These are phyloP conservation scores for Trigoniulus corallinus DNA, from an alignment of 1,140 invertebrate genomes.

Conservation along the genomic window DNA sequence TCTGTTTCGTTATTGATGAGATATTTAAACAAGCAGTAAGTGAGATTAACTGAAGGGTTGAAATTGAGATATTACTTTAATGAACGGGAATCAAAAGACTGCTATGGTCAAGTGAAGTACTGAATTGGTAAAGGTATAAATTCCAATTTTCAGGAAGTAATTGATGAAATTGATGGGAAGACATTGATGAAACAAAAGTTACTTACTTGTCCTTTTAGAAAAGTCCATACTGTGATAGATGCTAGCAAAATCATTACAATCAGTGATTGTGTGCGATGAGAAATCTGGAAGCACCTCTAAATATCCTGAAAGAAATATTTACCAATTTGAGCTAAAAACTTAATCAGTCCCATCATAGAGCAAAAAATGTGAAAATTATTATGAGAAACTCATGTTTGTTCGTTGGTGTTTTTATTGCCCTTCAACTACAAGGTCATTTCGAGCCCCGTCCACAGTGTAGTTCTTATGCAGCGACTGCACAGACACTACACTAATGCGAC, in stretches of 20 bases:
- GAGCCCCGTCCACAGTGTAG: too few species aligned
- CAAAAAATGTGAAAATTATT: neutral
- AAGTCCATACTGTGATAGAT: conserved; percentile 9
- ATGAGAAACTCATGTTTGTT: neutral
- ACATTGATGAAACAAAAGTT: neutral
- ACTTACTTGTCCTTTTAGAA: neutral
- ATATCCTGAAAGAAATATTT: conserved; percentile 3
- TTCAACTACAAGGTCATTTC: too few species aligned
- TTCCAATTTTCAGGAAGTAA: too few species aligned
- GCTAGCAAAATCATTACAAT: neutral
- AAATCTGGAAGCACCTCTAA: conserved; percentile 8
- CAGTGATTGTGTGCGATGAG: neutral
- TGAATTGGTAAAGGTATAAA: too few species aligned
- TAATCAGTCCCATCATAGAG: neutral
- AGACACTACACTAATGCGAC: neutral
- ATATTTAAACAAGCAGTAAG: too few species aligned
- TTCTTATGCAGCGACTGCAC: too few species aligned
- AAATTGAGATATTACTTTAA: too few species aligned
- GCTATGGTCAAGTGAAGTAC: too few species aligned
- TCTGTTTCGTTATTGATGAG: too few species aligned
- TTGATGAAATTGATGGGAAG: neutral
- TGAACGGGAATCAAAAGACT: too few species aligned
- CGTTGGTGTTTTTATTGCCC: too few species aligned
- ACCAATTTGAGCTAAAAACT: neutral
- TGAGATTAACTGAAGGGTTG: too few species aligned